phyloP scores from a whole-genome alignment of 1,140 invertebrate genomes.

The Eumaeus atala region DNA sequence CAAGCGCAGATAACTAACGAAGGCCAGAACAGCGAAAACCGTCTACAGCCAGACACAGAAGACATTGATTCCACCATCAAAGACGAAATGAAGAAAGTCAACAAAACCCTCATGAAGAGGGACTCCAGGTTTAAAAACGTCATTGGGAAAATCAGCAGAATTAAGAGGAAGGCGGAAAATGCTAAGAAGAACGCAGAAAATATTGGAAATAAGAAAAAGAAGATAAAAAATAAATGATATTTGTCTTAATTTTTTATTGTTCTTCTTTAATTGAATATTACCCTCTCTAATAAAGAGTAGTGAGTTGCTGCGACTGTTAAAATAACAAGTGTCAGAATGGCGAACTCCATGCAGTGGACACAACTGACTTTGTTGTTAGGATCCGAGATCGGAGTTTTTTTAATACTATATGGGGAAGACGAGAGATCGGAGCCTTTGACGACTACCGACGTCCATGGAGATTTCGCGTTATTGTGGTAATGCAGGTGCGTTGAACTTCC shows the following conservation, averaged over 20 bases:
- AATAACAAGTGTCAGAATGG: too few species aligned
- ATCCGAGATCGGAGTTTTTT: too few species aligned
- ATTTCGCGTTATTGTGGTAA: too few species aligned
- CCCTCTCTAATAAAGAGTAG: too few species aligned
- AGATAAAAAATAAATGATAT: slow-evolving; percentile 39
- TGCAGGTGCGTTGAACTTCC: too few species aligned
- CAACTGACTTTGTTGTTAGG: too few species aligned
- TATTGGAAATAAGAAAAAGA: slow-evolving; percentile 35
- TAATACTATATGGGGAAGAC: too few species aligned
- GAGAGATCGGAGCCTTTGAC: too few species aligned
- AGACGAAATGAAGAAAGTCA: slow-evolving; percentile 55
- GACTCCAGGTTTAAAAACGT: slow-evolving; percentile 70
- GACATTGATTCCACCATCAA: slow-evolving; percentile 54
- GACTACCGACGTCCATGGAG: too few species aligned
- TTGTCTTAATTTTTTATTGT: slow-evolving; percentile 15
- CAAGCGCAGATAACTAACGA: slow-evolving; percentile 53
- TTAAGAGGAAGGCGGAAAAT: slow-evolving; percentile 63
- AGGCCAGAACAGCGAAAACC: slow-evolving; percentile 25
- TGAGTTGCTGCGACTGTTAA: too few species aligned
- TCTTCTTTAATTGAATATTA: background rate
- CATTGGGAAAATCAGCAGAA: slow-evolving; percentile 71
- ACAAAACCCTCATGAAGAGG: slow-evolving; percentile 65
- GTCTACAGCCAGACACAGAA: slow-evolving; percentile 31
- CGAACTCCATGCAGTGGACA: too few species aligned
- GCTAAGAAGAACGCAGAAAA: slow-evolving; percentile 29